Percentiles rank a stretch among this genome's conserved stretches.
Conservation (phyloP, 2,797 vertebrate species). For the Mormyrops boulengeri region DNA sequence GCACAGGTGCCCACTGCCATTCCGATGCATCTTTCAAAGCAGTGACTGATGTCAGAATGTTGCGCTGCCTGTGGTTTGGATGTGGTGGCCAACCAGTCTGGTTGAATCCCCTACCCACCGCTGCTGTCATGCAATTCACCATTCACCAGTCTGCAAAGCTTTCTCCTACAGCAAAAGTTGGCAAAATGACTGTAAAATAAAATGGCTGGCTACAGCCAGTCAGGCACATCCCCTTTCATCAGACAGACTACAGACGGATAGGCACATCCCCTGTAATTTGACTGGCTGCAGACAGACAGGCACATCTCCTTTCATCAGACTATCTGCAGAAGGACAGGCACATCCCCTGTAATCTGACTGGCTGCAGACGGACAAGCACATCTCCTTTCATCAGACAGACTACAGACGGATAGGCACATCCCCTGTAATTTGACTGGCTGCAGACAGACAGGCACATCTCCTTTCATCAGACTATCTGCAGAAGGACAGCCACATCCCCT, state of each 20-base stretch:
- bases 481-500: too few species aligned
- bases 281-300: not conserved
- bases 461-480: not conserved
- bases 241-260: not conserved
- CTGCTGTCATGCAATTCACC: not conserved
- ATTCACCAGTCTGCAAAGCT: not conserved
- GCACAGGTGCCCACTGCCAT: not conserved
- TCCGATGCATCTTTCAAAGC: not conserved
- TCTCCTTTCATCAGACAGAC: not conserved
- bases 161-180: not conserved
- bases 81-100: constrained; percentile 29
- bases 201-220: not conserved
- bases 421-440: not conserved
- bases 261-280: not conserved
- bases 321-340: not conserved
- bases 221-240: not conserved
- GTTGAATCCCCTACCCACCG: constrained; percentile 37
- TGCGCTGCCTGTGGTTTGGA: constrained; percentile 9
- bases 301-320: not conserved
- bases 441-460: not conserved
- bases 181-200: not conserved
- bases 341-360: not conserved
- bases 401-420: not conserved
- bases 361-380: not conserved
- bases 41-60: not conserved